phyloP scores from a whole-genome alignment of 2,113 vertebrate species.

The Xenopus borealis region DNA sequence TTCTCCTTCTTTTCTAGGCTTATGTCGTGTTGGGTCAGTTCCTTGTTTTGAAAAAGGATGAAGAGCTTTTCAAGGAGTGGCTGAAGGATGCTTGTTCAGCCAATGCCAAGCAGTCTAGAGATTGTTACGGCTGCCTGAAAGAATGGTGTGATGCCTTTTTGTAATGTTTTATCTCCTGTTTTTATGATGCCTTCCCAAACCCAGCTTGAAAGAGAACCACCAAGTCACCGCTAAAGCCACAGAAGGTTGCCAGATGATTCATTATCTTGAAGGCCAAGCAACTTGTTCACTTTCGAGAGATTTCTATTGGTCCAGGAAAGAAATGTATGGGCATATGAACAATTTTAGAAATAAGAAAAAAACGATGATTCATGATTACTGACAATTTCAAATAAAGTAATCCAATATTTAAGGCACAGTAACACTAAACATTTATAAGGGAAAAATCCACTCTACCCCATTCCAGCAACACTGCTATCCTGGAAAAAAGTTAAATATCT shows the following conservation, averaged over 20 bases:
- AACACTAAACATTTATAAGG: too few relatives aligned
- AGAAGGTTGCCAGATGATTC: neutral
- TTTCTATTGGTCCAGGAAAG: too few relatives aligned
- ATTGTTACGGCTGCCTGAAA: slow-evolving; percentile 81
- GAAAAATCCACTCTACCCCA: too few relatives aligned
- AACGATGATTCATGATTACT: too few relatives aligned
- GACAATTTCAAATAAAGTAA: too few relatives aligned
- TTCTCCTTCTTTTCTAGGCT: slow-evolving; percentile 61
- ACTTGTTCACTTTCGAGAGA: too few relatives aligned
- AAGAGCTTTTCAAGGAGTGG: slow-evolving; percentile 86
- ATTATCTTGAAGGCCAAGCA: too few relatives aligned
- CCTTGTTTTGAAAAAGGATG: slow-evolving; percentile 83
- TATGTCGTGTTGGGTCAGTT: slow-evolving; percentile 89
- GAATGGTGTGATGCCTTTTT: slow-evolving; percentile 91
- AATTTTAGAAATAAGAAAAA: too few relatives aligned
- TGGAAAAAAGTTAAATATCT: too few relatives aligned
- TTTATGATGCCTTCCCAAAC: neutral
- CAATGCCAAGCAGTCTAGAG: slow-evolving; percentile 80
- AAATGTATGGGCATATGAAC: too few relatives aligned
- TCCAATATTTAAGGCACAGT: too few relatives aligned
- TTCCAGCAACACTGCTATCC: too few relatives aligned
- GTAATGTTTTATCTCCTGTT: slow-evolving; percentile 52
- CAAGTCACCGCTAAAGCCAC: neutral
- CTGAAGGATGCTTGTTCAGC: slow-evolving; percentile 80
- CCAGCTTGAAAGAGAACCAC: neutral